These are phyloP conservation scores for Ammodytes marinus DNA, from an alignment of 2,113 vertebrate genomes.

Conservation along the genomic window DNA sequence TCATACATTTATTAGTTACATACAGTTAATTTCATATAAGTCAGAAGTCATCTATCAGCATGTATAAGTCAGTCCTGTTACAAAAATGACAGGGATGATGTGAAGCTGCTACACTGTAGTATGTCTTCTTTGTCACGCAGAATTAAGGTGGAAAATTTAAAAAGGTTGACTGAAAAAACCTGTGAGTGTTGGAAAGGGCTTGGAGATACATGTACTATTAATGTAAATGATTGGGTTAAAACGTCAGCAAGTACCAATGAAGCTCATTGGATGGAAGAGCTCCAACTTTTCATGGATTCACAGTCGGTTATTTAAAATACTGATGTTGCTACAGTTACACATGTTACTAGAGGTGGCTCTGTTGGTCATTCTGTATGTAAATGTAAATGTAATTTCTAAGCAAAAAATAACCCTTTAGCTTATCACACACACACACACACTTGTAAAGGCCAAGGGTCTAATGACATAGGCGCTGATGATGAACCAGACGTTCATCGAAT, in stretches of 20 bases:
- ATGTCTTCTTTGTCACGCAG: neutral
- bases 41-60: neutral
- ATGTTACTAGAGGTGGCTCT: neutral
- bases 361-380: conserved; percentile 14
- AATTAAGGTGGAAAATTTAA: neutral
- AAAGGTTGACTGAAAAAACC: neutral
- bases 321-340: conserved; percentile 10
- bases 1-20: conserved; percentile 28
- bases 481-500: neutral
- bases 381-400: neutral
- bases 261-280: neutral
- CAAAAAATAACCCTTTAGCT: too few relatives aligned
- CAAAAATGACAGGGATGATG: neutral
- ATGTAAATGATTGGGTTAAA: neutral
- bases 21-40: conserved; percentile 16
- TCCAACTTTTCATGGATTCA: conserved; percentile 19
- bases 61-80: neutral
- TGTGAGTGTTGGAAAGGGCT: neutral
- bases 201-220: neutral
- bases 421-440: neutral
- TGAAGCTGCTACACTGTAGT: neutral
- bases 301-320: conserved; percentile 7
- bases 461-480: neutral
- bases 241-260: neutral
- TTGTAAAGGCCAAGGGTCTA: conserved; percentile 3